Evolutionary conservation across 2,888 invertebrate species (phyloP), one percentile per base, ranked within the genome.

Genomic region (Fissipunctia ypsillon): DNA sequence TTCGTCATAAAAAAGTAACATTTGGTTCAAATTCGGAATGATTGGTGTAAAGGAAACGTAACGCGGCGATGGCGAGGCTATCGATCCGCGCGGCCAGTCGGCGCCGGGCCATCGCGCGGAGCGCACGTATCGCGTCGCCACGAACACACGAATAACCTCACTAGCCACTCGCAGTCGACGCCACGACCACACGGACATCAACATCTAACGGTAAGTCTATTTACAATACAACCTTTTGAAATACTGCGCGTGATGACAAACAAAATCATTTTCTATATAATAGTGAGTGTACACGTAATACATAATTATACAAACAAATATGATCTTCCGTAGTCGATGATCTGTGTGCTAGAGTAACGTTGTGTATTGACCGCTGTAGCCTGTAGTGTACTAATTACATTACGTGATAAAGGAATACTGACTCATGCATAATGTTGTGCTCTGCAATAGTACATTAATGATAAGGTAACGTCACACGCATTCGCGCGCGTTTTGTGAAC

Each of bases 21-120:
- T n/a, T 80, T 77, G 78, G 75, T 80, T 78, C 76, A 76, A 85
- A 81, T 82, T 76, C 76, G 73, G 76, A 85, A 83, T 82, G 86
- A 83, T 83, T 80, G 83, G 88, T 90, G 91, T 88, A 91, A 93
- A 94, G 93, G 94, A 91, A 82, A 82, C 84, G 82, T 76, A 93
- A 93, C 94, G 95, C 91, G 92, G 92, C 93, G 92, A 93, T 92
- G 94, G 94, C 92, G 84, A 87, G 70, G 81, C 79, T 94, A 96
- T 95, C 96, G 96, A 96, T 95, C 95, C 94, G 90, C 93, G 94
- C 94, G 89, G 87, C 75, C 92, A 95, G 96, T 96, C 92, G 92
- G 95, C 95, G 94, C 94, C 92, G 93, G 93, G 92, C 92, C 90
- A 78, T 88, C 90, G 90, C 87, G 91, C 92, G 94, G 90, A 91